These are phyloP conservation scores for Hydrozoanthus gracilis DNA, from an alignment of 92 coral and sea anemone species.

Conservation along the genomic window DNA sequence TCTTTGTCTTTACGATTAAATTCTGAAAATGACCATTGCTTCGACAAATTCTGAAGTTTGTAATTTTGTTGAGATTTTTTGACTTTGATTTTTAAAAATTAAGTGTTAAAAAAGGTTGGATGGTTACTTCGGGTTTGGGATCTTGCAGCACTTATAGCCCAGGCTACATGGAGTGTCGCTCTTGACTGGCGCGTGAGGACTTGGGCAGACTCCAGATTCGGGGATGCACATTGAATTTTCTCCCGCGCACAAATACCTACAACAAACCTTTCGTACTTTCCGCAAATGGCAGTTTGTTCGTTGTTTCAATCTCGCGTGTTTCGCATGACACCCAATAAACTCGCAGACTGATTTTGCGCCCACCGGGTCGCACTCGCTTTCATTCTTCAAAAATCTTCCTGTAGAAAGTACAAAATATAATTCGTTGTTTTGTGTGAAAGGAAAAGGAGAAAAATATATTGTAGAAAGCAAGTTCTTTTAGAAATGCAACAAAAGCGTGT, in stretches of 20 bases:
- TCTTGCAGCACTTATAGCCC: conserved; percentile 41
- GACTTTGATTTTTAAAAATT: not conserved
- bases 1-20: no score
- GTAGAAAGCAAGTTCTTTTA: no score
- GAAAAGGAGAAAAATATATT: not conserved
- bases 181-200: conserved; percentile 34
- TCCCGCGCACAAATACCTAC: conserved; percentile 36
- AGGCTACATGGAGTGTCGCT: conserved; percentile 25
- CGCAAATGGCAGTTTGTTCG: conserved; percentile 33
- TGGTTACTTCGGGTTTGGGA: not conserved
- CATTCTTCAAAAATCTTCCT: conserved; percentile 44
- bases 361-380: conserved; percentile 46
- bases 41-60: no score
- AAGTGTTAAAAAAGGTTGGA: not conserved
- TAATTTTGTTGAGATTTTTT: no score
- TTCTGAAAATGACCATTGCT: no score
- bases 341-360: conserved; percentile 48
- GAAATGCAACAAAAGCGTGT: no score
- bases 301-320: conserved; percentile 35
- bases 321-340: conserved; percentile 47
- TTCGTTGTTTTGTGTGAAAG: not conserved
- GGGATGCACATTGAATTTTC: conserved; percentile 41
- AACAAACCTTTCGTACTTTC: conserved; percentile 34
- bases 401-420: not conserved
- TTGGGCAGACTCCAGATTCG: conserved; percentile 42